These are phyloP conservation scores for Capreolus pygargus DNA, from an alignment of 2,113 vertebrate genomes.

Conservation along the genomic window DNA sequence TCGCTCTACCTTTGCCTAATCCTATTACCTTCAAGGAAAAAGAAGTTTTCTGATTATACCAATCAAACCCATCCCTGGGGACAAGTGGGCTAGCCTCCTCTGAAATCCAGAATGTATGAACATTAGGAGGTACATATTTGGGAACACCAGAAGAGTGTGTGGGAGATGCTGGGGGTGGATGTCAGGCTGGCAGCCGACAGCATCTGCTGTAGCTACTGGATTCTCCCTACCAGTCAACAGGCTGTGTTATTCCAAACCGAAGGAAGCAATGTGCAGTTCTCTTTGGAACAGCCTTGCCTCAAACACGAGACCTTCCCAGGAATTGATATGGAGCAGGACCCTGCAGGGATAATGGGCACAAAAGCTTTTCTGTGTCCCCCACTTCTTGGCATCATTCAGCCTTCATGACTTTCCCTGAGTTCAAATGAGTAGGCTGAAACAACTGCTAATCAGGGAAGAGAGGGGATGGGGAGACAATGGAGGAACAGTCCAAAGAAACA, in stretches of 20 bases:
- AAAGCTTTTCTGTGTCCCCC: not conserved
- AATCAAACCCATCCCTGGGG: not conserved
- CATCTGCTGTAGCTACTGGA: not conserved
- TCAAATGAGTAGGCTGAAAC: not conserved
- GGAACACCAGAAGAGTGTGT: not conserved
- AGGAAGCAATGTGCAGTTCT: not conserved
- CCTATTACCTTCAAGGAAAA: not conserved
- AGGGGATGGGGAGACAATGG: not conserved
- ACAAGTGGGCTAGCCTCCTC: not conserved
- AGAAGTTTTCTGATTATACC: not conserved
- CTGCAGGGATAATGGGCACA: not conserved
- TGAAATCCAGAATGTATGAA: not conserved
- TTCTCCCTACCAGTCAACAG: not conserved
- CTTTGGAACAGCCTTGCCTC: not conserved
- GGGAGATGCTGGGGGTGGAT: not conserved
- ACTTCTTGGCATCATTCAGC: not conserved
- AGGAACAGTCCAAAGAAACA: not conserved
- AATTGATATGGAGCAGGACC: not conserved
- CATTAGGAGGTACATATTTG: not conserved
- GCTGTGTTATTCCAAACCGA: not conserved
- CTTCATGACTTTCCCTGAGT: not conserved
- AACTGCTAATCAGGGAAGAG: not conserved
- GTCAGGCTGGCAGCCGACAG: not conserved
- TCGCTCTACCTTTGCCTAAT: not conserved
- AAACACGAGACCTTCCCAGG: not conserved